Percentiles rank a stretch among this genome's conserved stretches.
phyloP scores from a whole-genome alignment of 2,888 invertebrate genomes.

The Alloplasta piceator region DNA sequence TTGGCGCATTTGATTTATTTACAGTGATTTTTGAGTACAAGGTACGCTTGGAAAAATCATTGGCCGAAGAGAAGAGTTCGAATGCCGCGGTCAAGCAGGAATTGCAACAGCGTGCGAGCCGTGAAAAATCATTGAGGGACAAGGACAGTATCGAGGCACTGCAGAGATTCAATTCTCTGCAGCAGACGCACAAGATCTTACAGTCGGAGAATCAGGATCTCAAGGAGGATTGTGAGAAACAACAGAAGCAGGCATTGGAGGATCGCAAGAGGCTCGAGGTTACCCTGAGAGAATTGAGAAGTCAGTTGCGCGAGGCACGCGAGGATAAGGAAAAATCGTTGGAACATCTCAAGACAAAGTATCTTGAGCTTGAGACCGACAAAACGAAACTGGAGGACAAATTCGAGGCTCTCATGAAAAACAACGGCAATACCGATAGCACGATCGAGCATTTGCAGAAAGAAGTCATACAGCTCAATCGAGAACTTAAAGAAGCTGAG shows the following conservation, averaged over 20 bases:
- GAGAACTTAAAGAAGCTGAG: slow-evolving; percentile 75
- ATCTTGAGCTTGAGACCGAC: slow-evolving; percentile 74
- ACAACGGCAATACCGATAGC: slow-evolving; percentile 69
- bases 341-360: slow-evolving; percentile 78
- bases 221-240: slow-evolving; percentile 77
- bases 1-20: not conserved
- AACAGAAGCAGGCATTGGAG: slow-evolving; percentile 74
- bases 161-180: slow-evolving; percentile 79
- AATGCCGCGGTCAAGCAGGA: slow-evolving; percentile 80
- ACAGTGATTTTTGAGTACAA: slow-evolving; percentile 81
- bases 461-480: slow-evolving; percentile 76
- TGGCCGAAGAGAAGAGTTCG: slow-evolving; percentile 81
- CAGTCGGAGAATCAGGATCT: slow-evolving; percentile 79
- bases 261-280: slow-evolving; percentile 74
- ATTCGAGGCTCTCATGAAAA: slow-evolving; percentile 74
- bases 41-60: slow-evolving; percentile 78
- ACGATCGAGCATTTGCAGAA: slow-evolving; percentile 76
- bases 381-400: slow-evolving; percentile 75
- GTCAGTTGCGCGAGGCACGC: slow-evolving; percentile 71
- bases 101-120: slow-evolving; percentile 78
- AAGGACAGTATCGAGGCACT: slow-evolving; percentile 79
- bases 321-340: slow-evolving; percentile 75
- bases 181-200: slow-evolving; percentile 78
- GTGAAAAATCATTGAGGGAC: slow-evolving; percentile 78
- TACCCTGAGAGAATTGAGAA: slow-evolving; percentile 74